phyloP scores from a whole-genome alignment of 2,113 vertebrate genomes.

The Erythrocercus mccallii region DNA sequence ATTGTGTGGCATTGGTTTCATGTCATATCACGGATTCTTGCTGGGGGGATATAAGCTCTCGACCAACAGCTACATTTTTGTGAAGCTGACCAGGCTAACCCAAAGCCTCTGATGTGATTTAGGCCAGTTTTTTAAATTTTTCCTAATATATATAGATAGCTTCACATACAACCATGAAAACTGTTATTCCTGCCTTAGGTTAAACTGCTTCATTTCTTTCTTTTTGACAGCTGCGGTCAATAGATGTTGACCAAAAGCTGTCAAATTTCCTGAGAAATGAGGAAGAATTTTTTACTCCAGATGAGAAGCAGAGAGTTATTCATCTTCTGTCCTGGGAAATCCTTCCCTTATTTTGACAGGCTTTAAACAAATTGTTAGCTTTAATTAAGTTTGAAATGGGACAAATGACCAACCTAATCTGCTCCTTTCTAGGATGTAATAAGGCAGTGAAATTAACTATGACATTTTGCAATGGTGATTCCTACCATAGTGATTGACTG shows the following conservation, averaged over 20 bases:
- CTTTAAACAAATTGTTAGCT: conserved; percentile 59
- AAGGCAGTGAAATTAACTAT: conserved; percentile 4
- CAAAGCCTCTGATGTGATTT: conserved; percentile 23
- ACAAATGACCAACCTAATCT: conserved; percentile 26
- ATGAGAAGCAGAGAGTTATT: neutral
- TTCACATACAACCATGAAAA: neutral
- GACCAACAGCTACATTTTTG: neutral
- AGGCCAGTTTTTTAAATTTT: neutral
- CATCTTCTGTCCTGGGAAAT: conserved; percentile 23
- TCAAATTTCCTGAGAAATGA: conserved; percentile 44
- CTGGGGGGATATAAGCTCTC: neutral
- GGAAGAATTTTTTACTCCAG: conserved; percentile 15
- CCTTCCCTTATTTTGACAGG: conserved; percentile 37
- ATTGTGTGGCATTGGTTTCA: neutral
- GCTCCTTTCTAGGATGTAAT: neutral
- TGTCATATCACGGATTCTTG: neutral
- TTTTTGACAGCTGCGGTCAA: conserved; percentile 59
- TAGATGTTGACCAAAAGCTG: conserved; percentile 62
- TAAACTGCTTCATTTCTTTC: conserved; percentile 42
- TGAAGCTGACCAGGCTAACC: neutral
- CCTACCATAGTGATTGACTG: neutral
- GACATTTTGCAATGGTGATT: neutral
- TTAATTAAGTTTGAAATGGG: conserved; percentile 56
- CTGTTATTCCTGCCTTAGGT: conserved; percentile 21
- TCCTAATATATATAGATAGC: neutral